Conservation (phyloP, 2,113 vertebrate genomes). For the Ictalurus punctatus region DNA sequence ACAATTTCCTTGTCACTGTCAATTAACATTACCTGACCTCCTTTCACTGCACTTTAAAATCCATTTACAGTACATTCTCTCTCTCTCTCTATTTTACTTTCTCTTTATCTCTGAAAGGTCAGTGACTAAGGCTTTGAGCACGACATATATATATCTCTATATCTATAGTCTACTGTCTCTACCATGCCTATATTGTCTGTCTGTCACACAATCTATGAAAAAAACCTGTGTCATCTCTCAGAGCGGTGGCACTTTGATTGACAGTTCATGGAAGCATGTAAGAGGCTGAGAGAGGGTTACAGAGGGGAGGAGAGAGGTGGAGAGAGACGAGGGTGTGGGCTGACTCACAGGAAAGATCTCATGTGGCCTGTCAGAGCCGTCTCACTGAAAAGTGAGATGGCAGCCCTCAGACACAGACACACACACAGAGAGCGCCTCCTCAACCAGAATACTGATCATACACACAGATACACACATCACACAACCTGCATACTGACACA, state of each 20-base stretch:
- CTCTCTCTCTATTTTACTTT: neutral
- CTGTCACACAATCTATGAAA: conserved; percentile 33
- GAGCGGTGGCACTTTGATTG: conserved; percentile 36
- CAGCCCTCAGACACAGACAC: conserved; percentile 24
- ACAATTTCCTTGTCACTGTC: conserved; percentile 6
- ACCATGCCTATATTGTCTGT: neutral
- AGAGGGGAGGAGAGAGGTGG: conserved; percentile 6
- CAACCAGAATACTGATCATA: conserved; percentile 43
- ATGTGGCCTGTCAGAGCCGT: conserved; percentile 40
- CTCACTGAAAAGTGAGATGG: conserved; percentile 33
- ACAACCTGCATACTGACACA: conserved; percentile 14
- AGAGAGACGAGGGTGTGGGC: conserved; percentile 21
- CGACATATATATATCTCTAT: conserved; percentile 1
- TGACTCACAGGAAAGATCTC: conserved; percentile 36
- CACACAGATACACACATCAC: conserved; percentile 19
- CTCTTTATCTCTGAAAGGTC: neutral
- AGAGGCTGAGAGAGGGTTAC: conserved; percentile 21
- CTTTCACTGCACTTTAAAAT: conserved; percentile 29
- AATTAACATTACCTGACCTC: conserved; percentile 28
- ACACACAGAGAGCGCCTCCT: conserved; percentile 8
- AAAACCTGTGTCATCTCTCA: conserved; percentile 36
- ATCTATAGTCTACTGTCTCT: conserved; percentile 1
- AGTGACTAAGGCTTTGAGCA: neutral
- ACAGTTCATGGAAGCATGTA: conserved; percentile 31
- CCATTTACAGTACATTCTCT: neutral